Evolutionary conservation across 2,113 vertebrate genomes (phyloP), one percentile per base, ranked within the genome.

Genomic region (Peromyscus californicus): DNA sequence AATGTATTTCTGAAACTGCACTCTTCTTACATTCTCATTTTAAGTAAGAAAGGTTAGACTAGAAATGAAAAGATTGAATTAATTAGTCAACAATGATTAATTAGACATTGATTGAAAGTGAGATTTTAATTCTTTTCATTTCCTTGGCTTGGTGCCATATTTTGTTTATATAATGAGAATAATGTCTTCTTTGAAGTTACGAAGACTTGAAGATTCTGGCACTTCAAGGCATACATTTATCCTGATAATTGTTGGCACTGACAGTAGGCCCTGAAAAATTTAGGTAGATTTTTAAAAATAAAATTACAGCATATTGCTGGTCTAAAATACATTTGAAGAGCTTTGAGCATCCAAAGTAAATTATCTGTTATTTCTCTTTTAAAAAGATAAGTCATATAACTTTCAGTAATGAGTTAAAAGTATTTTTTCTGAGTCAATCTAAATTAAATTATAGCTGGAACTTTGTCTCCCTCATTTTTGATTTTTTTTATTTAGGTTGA

Each of bases 1-100:
- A 95, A 93, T 42, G n/a, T 45, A 59, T 70, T 95, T 83, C 85
- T 42, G 39, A 75, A 89, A 91, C 84, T 63, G 0, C 45, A 97
- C 86, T 96, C 90, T 61, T 88, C 69, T 90, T 61, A 83, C 69
- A 29, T 0, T 33, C 75, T 93, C 72, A 91, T 92, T 76, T 85
- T 45, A 85, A 93, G 67, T 89, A 89, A 74, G 2, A 33, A 97
- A 36, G 26, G 61, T 97, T 89, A 67, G 80, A 97, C 91, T 69
- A 94, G 16, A 97, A 98, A 95, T 9, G 75, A 95, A 94, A 91
- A 33, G 48, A n/a, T 94, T 93, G 85, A 97, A 96, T 93, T 97
- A 97, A 96, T 98, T 97, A 97, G 59, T 93, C 90, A 86, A 74
- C 87, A 97, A 39, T 91, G 72, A 98, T 98, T 98, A 98, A 97